Percentiles rank a stretch among this genome's conserved stretches.
Conservation (phyloP, 2,113 vertebrate species). For the Phoxinus phoxinus region DNA sequence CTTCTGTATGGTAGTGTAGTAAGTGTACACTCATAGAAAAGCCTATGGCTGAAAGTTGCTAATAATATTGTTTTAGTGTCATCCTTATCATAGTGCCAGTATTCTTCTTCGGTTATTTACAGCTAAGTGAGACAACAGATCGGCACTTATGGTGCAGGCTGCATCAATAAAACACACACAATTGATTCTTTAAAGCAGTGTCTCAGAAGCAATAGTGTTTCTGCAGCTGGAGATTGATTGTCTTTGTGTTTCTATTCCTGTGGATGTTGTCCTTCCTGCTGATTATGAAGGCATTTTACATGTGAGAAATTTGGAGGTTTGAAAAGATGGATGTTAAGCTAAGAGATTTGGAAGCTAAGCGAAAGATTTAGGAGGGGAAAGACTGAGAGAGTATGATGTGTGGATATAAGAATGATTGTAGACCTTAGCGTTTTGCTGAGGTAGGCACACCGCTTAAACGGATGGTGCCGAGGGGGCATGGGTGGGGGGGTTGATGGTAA, state of each 20-base stretch:
- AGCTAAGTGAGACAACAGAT: not conserved
- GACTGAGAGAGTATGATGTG: slow-evolving; percentile 3
- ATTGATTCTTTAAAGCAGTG: slow-evolving; percentile 39
- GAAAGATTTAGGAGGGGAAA: not conserved
- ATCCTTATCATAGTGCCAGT: not conserved
- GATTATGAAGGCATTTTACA: not conserved
- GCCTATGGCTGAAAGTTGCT: not conserved
- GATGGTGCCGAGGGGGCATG: not conserved
- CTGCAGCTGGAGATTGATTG: slow-evolving; percentile 39
- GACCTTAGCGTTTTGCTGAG: slow-evolving; percentile 56
- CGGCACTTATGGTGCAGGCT: not conserved
- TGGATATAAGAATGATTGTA: slow-evolving; percentile 22
- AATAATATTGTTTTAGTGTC: not conserved
- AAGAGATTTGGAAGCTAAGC: slow-evolving; percentile 13
- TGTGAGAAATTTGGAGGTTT: not conserved
- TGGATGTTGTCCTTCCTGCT: not conserved
- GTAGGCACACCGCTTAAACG: slow-evolving; percentile 51
- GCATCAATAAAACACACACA: slow-evolving; percentile 20
- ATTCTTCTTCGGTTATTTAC: not conserved
- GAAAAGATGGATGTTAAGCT: not conserved
- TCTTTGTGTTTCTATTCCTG: slow-evolving; percentile 31
- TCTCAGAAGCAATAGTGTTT: slow-evolving; percentile 10
- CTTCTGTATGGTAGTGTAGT: not conserved
- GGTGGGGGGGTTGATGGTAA: not conserved
- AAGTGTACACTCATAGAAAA: not conserved